A percentile compares a stretch with the other conserved stretches of the same genome.
Conservation (phyloP, 2,888 invertebrate genomes). For the Parnassius smintheus region DNA sequence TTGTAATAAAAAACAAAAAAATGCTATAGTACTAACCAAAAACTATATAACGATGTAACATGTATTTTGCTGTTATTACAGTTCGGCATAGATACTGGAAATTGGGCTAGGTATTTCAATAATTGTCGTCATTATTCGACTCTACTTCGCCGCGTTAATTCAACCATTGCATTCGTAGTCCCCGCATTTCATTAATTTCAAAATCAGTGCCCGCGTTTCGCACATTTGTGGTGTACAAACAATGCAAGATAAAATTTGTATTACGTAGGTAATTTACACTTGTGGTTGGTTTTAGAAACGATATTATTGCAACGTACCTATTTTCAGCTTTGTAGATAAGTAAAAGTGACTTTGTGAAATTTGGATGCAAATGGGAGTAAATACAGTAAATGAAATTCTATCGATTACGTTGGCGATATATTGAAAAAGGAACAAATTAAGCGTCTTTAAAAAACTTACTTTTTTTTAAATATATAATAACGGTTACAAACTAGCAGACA, state of each 20-base stretch:
- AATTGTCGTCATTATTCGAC: constrained; percentile 9
- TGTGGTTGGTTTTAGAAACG: neutral
- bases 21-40: no score
- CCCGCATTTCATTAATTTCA: constrained; percentile 14
- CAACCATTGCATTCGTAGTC: constrained; percentile 4
- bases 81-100: neutral
- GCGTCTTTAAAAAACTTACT: no score
- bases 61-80: neutral
- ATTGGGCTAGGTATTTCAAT: neutral
- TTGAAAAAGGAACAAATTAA: no score
- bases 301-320: neutral
- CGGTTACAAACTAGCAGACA: no score
- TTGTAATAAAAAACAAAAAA: no score
- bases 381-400: no score
- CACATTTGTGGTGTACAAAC: neutral
- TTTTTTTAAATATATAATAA: no score
- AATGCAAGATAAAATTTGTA: constrained; percentile 22
- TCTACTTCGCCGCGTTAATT: constrained; percentile 6
- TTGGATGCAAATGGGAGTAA: no score
- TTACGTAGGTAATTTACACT: constrained; percentile 5
- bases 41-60: no score
- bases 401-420: no score
- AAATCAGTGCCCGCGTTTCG: constrained; percentile 2
- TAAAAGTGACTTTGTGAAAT: no score
- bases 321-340: no score